A percentile compares a stretch with the other conserved stretches of the same genome.
These are phyloP conservation scores for Bombus huntii DNA, from an alignment of 1,140 invertebrate genomes.

Conservation along the genomic window DNA sequence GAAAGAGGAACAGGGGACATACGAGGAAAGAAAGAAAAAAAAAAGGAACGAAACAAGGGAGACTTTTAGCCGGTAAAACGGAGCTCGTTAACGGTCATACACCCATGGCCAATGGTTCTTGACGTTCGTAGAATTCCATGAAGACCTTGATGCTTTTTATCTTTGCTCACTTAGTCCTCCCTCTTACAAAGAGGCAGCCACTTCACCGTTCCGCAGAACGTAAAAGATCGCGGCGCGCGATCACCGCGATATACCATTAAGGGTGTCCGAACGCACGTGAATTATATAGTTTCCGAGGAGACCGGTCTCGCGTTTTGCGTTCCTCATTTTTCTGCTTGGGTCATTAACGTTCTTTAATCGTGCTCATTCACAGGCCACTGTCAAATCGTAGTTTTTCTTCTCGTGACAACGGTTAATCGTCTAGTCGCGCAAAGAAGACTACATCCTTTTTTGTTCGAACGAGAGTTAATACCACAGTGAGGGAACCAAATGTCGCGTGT, in stretches of 20 bases:
- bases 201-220: slow-evolving; percentile 56
- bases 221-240: slow-evolving; percentile 53
- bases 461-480: neutral
- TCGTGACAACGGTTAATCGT: neutral
- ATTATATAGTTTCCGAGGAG: slow-evolving; percentile 56
- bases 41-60: neutral
- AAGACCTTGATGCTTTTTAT: slow-evolving; percentile 68
- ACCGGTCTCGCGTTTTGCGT: slow-evolving; percentile 41
- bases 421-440: neutral
- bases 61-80: slow-evolving; percentile 46
- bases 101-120: slow-evolving; percentile 61
- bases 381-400: slow-evolving; percentile 37
- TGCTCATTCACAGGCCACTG: slow-evolving; percentile 27
- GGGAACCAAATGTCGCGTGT: neutral
- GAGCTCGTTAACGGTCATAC: slow-evolving; percentile 64
- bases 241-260: slow-evolving; percentile 61
- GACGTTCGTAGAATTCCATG: slow-evolving; percentile 54
- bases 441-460: neutral
- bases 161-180: slow-evolving; percentile 30
- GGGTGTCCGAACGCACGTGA: slow-evolving; percentile 48
- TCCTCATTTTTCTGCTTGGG: slow-evolving; percentile 33
- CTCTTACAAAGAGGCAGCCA: slow-evolving; percentile 35
- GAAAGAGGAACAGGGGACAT: neutral
- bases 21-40: neutral
- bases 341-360: slow-evolving; percentile 46